Evolutionary conservation across 2,888 invertebrate genomes (phyloP).

Genomic region (Hydrotaea cyrtoneurina): DNA sequence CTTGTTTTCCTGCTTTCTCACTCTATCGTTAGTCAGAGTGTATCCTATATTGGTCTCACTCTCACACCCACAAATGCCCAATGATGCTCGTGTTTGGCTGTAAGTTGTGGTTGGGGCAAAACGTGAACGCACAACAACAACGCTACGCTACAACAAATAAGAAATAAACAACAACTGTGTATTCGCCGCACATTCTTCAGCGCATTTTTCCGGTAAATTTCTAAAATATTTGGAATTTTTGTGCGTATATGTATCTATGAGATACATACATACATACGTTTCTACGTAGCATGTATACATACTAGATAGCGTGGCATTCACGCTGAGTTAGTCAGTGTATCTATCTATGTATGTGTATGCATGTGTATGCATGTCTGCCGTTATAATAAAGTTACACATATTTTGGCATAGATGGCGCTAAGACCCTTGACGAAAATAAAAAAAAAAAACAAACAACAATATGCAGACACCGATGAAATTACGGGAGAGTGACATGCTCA

Average conservation of each 20-base stretch:
- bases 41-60: constrained; percentile 13
- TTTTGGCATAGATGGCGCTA: constrained; percentile 72
- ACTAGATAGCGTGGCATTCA: constrained; percentile 40
- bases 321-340: neutral
- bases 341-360: constrained; percentile 19
- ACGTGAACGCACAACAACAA: constrained; percentile 25
- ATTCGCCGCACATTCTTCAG: constrained; percentile 73
- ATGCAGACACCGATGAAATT: constrained; percentile 16
- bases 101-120: constrained; percentile 50
- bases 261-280: constrained; percentile 38
- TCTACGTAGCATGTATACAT: neutral
- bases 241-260: constrained; percentile 59
- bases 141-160: constrained; percentile 27
- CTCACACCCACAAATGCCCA: constrained; percentile 19
- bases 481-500: constrained; percentile 66
- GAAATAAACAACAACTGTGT: constrained; percentile 28
- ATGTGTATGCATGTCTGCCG: constrained; percentile 65
- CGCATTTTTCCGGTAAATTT: constrained; percentile 73
- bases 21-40: neutral
- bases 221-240: constrained; percentile 71
- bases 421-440: too few species aligned
- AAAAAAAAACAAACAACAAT: constrained; percentile 14
- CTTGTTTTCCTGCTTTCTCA: constrained; percentile 55
- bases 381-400: constrained; percentile 71
- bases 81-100: constrained; percentile 51